A percentile compares a stretch with the other conserved stretches of the same genome.
Evolutionary conservation across 2,888 invertebrate genomes (phyloP).

Genomic region (Dugesia japonica): DNA sequence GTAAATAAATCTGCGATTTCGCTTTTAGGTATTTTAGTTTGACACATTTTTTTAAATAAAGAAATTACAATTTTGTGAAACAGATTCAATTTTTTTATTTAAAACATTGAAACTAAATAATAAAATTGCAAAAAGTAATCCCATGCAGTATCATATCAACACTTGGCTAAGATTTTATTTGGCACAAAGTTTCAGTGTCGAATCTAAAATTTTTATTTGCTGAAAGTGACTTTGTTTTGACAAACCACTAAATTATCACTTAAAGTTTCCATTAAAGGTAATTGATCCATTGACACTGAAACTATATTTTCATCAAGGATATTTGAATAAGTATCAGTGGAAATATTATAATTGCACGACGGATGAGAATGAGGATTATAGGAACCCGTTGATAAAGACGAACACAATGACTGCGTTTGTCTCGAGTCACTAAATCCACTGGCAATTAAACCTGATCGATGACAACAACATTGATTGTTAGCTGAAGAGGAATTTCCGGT

Average conservation of each 20-base stretch:
- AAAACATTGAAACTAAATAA: constrained; percentile 13
- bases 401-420: neutral
- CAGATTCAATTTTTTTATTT: neutral
- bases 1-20: too few relatives aligned
- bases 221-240: neutral
- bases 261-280: neutral
- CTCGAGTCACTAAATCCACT: neutral
- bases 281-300: constrained; percentile 15
- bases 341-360: neutral
- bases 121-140: neutral
- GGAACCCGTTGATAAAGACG: neutral
- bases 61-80: too few relatives aligned
- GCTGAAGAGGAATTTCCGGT: neutral
- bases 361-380: neutral
- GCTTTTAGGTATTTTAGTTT: too few relatives aligned
- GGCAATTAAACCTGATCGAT: neutral
- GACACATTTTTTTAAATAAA: too few relatives aligned
- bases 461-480: constrained; percentile 7
- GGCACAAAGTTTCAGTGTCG: neutral
- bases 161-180: constrained; percentile 10
- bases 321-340: neutral
- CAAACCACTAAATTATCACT: neutral
- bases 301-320: constrained; percentile 10
- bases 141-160: constrained; percentile 6
- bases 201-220: neutral